Evolutionary conservation across 2,888 invertebrate genomes (phyloP), one percentile per base, ranked within the genome.

Genomic region (Rapana venosa): DNA sequence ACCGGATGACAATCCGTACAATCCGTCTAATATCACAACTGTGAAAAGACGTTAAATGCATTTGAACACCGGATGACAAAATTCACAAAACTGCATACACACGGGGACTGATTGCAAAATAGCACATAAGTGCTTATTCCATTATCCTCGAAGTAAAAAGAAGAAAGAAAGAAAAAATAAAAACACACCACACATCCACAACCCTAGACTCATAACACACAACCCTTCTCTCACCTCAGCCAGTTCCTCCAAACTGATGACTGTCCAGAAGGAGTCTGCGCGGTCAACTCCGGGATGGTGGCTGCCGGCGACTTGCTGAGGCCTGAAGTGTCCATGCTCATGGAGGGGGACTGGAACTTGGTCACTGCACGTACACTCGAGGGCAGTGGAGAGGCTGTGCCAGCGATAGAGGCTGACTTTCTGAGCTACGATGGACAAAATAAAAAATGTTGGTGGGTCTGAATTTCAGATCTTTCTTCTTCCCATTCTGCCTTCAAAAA

Each of bases 261-360:
- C 91, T 74, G 94, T 94, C 95, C 95, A 89, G 93, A 93, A n/a
- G 95, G 95, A 22, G 95, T 95, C 89, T 95, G 94, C 15, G 94
- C 94, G 79, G 93, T 90, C n/a, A 95, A 93, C 87, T 95, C 94
- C 11, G 95, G 95, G 30, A 94, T 92, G 35, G 81, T 13, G 77
- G 77, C 81, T 1, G 79, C 20, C 47, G 90, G 70, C 15, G 87
- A 58, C n/a, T 61, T 32, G 13, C 70, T 17, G 26, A 32, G 15
- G 13, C 61, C 86, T 22, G 81, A 36, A 47, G 81, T 83, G 36
- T 88, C 84, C 70, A 56, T 56, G 30, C 83, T 61, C n/a, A 26
- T 22, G 35, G 47, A 35, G 15, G 85, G 77, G 17, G 86, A 83
- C 66, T 84, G 35, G 36, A 47, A 36, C 47, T 35, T 30, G 66